Evolutionary conservation across 1,140 invertebrate genomes (phyloP).

Genomic region (Palaemon carinicauda): DNA sequence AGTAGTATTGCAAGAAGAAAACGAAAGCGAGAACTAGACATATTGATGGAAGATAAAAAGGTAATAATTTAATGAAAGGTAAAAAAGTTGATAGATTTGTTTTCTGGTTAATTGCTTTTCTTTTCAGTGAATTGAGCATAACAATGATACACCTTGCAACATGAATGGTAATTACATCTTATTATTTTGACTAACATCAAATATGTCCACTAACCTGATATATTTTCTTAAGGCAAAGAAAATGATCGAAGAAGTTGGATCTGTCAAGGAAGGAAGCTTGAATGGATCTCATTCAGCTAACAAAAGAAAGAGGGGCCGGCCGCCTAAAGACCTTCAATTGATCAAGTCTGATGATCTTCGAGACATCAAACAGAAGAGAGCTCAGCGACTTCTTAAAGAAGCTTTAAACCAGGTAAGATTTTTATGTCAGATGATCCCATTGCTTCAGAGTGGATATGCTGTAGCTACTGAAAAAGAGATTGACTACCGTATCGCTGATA

Average conservation of each 20-base stretch:
- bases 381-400: constrained; percentile 68
- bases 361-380: constrained; percentile 63
- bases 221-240: constrained; percentile 34
- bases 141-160: background rate
- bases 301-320: constrained; percentile 59
- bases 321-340: constrained; percentile 51
- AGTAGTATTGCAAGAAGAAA: constrained; percentile 30
- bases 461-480: no score
- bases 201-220: no score
- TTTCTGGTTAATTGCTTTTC: background rate
- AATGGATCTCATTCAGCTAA: constrained; percentile 11
- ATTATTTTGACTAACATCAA: no score
- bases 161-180: background rate
- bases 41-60: constrained; percentile 52
- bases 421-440: no score
- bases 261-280: constrained; percentile 3
- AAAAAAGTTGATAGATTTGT: no score
- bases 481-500: no score
- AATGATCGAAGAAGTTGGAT: constrained; percentile 52
- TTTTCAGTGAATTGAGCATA: background rate
- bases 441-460: no score
- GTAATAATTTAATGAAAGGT: background rate
- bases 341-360: constrained; percentile 9
- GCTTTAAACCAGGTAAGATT: constrained; percentile 67
- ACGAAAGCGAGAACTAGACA: constrained; percentile 53